These are phyloP conservation scores for Nothocercus julius DNA, from an alignment of 2,113 vertebrate genomes.

Conservation along the genomic window DNA sequence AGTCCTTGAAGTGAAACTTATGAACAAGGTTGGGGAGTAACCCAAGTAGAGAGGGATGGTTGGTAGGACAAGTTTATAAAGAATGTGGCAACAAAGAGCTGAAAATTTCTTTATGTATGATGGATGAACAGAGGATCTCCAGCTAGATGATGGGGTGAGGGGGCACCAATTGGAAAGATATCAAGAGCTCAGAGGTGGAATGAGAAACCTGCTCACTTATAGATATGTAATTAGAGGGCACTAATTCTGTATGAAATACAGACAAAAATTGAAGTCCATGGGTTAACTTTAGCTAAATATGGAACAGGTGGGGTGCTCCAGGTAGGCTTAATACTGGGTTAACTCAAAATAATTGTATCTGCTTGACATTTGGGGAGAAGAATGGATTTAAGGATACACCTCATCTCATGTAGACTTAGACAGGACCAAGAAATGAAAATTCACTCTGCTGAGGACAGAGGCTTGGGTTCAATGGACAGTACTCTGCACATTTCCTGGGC, in stretches of 20 bases:
- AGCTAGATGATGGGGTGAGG: accelerated
- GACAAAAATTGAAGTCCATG: background rate
- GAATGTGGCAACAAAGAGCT: background rate
- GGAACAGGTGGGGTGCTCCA: background rate
- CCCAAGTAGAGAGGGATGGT: background rate
- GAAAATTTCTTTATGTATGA: background rate
- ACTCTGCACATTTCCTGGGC: background rate
- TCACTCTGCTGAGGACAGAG: background rate
- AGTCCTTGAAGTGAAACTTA: background rate
- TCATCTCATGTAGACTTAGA: background rate
- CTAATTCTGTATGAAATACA: background rate
- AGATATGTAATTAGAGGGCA: background rate
- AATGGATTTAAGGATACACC: background rate
- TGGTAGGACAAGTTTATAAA: background rate
- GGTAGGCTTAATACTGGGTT: background rate
- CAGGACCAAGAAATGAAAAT: background rate
- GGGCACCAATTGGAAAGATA: background rate
- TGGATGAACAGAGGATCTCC: background rate
- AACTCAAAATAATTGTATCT: background rate
- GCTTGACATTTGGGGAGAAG: background rate
- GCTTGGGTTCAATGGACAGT: background rate
- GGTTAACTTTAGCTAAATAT: background rate
- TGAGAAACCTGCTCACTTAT: too few species aligned
- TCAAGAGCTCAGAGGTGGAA: background rate
- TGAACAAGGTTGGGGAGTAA: background rate